phyloP scores from a whole-genome alignment of 1,140 invertebrate species.

The Drosophila pseudoananassae region DNA sequence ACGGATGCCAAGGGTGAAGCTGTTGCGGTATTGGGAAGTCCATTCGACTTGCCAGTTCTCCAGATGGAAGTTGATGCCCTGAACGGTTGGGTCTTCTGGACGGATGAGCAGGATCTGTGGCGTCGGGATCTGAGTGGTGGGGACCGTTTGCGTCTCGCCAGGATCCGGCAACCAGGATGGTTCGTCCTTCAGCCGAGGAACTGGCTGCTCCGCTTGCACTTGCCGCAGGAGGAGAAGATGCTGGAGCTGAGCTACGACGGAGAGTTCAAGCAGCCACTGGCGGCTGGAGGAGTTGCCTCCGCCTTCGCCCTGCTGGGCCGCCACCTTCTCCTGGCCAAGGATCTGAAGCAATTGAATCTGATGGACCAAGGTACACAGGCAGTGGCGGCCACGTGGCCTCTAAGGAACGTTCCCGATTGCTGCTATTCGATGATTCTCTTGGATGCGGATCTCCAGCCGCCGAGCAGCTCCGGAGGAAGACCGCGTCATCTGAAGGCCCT shows the following conservation, averaged over 20 bases:
- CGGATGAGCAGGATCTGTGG: slow-evolving; percentile 88
- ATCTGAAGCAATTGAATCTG: slow-evolving; percentile 87
- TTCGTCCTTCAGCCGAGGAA: slow-evolving; percentile 90
- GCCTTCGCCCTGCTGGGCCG: slow-evolving; percentile 29
- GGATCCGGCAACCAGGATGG: slow-evolving; percentile 85
- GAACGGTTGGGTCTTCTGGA: slow-evolving; percentile 96
- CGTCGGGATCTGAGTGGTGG: slow-evolving; percentile 88
- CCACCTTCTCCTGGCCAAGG: slow-evolving; percentile 61
- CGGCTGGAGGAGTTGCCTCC: background rate
- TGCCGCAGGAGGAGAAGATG: slow-evolving; percentile 90
- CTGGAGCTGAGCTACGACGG: slow-evolving; percentile 91
- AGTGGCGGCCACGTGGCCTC: slow-evolving; percentile 84
- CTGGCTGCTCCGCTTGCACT: slow-evolving; percentile 90
- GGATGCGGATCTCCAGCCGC: slow-evolving; percentile 86
- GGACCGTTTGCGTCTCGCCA: slow-evolving; percentile 11
- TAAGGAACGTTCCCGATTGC: slow-evolving; percentile 69
- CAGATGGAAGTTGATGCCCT: slow-evolving; percentile 95
- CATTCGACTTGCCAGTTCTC: slow-evolving; percentile 79
- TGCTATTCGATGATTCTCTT: slow-evolving; percentile 29
- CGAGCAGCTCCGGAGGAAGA: slow-evolving; percentile 90
- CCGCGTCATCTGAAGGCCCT: slow-evolving; percentile 91
- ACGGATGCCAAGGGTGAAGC: slow-evolving; percentile 21
- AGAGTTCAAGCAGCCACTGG: background rate
- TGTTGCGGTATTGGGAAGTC: background rate
- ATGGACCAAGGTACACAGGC: slow-evolving; percentile 89